A percentile compares a stretch with the other conserved stretches of the same genome.
phyloP scores from a whole-genome alignment of 2,888 invertebrate species.

The Unio delphinus region DNA sequence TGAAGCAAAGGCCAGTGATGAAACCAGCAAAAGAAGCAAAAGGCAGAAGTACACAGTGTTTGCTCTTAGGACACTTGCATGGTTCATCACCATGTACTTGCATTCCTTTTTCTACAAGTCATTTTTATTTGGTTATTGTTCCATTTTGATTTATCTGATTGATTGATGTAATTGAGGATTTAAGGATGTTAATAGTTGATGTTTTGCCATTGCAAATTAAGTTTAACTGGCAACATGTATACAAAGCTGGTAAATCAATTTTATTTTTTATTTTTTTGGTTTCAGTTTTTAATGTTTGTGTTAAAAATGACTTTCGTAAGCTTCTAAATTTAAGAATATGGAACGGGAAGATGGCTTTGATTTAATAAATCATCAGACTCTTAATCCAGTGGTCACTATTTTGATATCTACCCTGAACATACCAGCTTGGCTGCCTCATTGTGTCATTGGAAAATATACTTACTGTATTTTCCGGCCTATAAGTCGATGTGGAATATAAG shows the following conservation, averaged over 20 bases:
- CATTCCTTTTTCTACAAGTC: neutral
- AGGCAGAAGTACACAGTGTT: conserved; percentile 35
- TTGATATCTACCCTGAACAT: too few relatives aligned
- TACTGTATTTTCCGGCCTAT: too few relatives aligned
- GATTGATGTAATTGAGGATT: neutral
- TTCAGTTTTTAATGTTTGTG: too few relatives aligned
- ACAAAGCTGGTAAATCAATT: neutral
- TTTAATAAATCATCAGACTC: too few relatives aligned
- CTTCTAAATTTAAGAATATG: too few relatives aligned
- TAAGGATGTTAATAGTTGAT: conserved; percentile 1
- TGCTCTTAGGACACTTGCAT: conserved; percentile 36
- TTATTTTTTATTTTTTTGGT: conserved; percentile 2
- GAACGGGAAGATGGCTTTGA: too few relatives aligned
- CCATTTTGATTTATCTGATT: neutral
- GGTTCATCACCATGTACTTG: conserved; percentile 51
- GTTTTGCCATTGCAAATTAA: conserved; percentile 1
- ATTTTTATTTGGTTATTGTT: neutral
- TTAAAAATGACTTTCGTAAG: too few relatives aligned
- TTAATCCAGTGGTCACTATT: too few relatives aligned
- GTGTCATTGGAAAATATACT: too few relatives aligned
- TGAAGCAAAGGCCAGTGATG: conserved; percentile 41
- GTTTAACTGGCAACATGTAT: neutral
- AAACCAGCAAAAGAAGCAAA: conserved; percentile 28
- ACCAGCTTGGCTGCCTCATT: too few relatives aligned
- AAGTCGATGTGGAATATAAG: too few relatives aligned